Percentiles rank a stretch among this genome's conserved stretches.
Conservation (phyloP, 1,140 invertebrate species). For the Ceratoteleas bidentatus region DNA sequence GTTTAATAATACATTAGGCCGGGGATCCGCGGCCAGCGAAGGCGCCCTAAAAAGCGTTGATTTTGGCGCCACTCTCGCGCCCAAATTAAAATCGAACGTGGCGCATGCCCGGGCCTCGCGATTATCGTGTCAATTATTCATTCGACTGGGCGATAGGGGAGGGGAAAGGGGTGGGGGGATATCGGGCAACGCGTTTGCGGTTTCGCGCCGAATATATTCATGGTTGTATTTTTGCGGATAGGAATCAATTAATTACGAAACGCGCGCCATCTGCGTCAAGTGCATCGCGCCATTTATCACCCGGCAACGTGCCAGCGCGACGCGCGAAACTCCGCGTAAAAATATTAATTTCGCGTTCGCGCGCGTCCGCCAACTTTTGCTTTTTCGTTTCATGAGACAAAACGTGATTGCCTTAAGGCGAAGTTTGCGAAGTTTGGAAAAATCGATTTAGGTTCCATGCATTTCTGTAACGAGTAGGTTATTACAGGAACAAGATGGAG, state of each 20-base stretch:
- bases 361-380: too few species aligned
- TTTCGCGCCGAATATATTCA: slow-evolving; percentile 37
- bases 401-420: too few species aligned
- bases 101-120: slow-evolving; percentile 21
- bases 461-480: too few species aligned
- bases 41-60: too few species aligned
- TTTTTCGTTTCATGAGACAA: too few species aligned
- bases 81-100: slow-evolving; percentile 39
- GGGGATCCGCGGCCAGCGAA: too few species aligned
- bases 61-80: slow-evolving; percentile 21
- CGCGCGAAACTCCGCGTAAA: slow-evolving; percentile 27
- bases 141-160: slow-evolving; percentile 3
- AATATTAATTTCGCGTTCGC: slow-evolving; percentile 17
- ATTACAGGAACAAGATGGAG: too few species aligned
- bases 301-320: slow-evolving; percentile 11
- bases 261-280: slow-evolving; percentile 61
- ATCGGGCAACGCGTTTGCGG: too few species aligned
- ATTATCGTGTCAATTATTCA: slow-evolving; percentile 51
- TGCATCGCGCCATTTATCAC: slow-evolving; percentile 58
- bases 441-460: too few species aligned
- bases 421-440: too few species aligned
- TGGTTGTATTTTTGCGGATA: slow-evolving; percentile 47
- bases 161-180: too few species aligned
- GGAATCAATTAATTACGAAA: slow-evolving; percentile 62
- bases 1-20: slow-evolving; percentile 28